A percentile compares a stretch with the other conserved stretches of the same genome.
Evolutionary conservation across 2,888 invertebrate species (phyloP).

Genomic region (Koerneria pararmatus): DNA sequence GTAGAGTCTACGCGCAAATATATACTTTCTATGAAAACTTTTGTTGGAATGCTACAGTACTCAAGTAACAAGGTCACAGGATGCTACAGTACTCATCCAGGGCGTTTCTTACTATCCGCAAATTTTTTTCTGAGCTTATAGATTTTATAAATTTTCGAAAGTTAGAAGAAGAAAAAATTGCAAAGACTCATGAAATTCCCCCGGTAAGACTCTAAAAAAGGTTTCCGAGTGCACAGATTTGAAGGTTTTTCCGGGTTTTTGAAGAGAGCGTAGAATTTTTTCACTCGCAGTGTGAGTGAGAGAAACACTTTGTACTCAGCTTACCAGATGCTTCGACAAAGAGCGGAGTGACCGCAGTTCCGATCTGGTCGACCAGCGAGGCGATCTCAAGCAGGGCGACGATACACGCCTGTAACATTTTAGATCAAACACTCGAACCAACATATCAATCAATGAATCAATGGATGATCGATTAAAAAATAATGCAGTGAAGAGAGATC

Average conservation of each 20-base stretch:
- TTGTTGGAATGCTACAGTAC: too few species aligned
- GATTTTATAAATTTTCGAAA: too few species aligned
- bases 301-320: too few species aligned
- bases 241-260: too few species aligned
- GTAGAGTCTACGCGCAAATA: too few species aligned
- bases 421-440: not conserved
- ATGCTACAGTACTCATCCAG: too few species aligned
- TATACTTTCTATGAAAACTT: too few species aligned
- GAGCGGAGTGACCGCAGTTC: slow-evolving; percentile 87
- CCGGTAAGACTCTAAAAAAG: too few species aligned
- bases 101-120: not conserved
- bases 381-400: slow-evolving; percentile 92
- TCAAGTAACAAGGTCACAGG: too few species aligned
- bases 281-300: too few species aligned
- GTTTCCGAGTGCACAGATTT: too few species aligned
- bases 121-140: not conserved
- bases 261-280: too few species aligned
- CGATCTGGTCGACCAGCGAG: slow-evolving; percentile 80
- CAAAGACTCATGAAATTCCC: not conserved
- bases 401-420: slow-evolving; percentile 33
- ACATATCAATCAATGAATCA: slow-evolving; percentile 73
- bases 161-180: slow-evolving; percentile 1
- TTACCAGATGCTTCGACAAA: slow-evolving; percentile 76
- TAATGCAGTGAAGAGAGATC: not conserved
- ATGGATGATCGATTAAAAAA: not conserved